These are phyloP conservation scores for Odontophorus gujanensis DNA, from an alignment of 2,113 vertebrate species.

Conservation along the genomic window DNA sequence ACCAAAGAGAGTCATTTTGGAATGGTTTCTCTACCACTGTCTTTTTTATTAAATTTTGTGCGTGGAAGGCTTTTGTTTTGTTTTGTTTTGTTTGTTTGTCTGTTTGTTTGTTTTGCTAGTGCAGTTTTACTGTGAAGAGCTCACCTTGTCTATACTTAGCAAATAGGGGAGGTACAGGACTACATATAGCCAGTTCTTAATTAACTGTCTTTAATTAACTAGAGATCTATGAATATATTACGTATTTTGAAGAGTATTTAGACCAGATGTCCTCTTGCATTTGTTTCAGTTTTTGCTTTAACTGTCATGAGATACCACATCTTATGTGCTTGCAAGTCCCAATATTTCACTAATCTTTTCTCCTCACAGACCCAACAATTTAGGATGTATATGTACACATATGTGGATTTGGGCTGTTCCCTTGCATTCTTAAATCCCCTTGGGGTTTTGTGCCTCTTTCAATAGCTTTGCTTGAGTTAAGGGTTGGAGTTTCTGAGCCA, in stretches of 20 bases:
- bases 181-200: background rate
- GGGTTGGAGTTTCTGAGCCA: background rate
- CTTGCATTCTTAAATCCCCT: rapidly evolving
- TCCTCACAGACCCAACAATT: background rate
- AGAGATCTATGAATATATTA: background rate
- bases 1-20: background rate
- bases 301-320: background rate
- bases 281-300: background rate
- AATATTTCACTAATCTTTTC: background rate
- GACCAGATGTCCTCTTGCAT: background rate
- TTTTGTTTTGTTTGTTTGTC: no score
- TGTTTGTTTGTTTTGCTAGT: background rate
- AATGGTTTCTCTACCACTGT: background rate
- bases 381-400: rapidly evolving
- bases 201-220: background rate
- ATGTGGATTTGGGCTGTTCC: background rate
- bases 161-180: background rate
- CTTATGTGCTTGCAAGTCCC: background rate
- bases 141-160: background rate
- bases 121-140: background rate
- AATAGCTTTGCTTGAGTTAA: background rate
- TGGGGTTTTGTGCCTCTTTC: background rate
- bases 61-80: background rate
- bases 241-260: background rate
- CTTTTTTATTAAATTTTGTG: background rate